Conservation (phyloP, 2,888 invertebrate genomes). For the Caenorhabditis becei region DNA sequence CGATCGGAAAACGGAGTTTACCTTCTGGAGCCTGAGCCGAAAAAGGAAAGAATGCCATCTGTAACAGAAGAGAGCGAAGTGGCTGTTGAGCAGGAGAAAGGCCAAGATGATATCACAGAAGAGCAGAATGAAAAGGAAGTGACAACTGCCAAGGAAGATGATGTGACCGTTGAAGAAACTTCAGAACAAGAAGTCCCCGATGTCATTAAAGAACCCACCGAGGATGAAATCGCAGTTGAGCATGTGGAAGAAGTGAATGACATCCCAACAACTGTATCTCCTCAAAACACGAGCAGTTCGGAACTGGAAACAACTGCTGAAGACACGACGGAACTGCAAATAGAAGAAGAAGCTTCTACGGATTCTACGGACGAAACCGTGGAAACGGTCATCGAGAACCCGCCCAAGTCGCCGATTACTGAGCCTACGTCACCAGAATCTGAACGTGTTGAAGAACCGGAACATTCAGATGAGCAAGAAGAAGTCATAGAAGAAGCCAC, state of each 20-base stretch:
- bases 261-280: too few species aligned
- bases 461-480: neutral
- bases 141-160: neutral
- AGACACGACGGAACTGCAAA: too few species aligned
- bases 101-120: neutral
- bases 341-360: too few species aligned
- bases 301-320: neutral
- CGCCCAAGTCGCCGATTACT: neutral
- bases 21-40: conserved; percentile 13
- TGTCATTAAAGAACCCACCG: conserved; percentile 1
- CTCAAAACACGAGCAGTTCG: too few species aligned
- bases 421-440: conserved; percentile 3
- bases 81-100: neutral
- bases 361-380: too few species aligned
- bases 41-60: conserved; percentile 13
- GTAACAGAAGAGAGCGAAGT: conserved; percentile 3
- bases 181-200: conserved; percentile 2
- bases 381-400: neutral
- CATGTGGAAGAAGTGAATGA: conserved; percentile 5
- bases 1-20: conserved; percentile 1
- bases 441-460: neutral
- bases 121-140: neutral
- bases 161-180: neutral
- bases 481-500: neutral
- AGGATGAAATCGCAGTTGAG: neutral